Base-by-base conservation (phyloP, 1,140 invertebrate species). In the Cepaea nemoralis region DNA sequence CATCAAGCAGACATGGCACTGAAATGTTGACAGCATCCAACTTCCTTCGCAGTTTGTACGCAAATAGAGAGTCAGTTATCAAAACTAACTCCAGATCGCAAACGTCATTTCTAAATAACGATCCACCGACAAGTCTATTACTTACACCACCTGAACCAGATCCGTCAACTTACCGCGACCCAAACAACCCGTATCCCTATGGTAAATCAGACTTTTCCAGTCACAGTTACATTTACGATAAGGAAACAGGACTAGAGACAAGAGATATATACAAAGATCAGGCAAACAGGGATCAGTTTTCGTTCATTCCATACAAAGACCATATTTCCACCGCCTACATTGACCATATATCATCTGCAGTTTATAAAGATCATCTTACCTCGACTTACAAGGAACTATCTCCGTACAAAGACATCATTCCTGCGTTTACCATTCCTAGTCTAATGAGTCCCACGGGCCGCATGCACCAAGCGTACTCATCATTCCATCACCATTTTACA, bases 41-140 rank as follows among this genome's bases (percentile, higher is more conserved):
- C 0, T 93, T 98, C 3, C 91, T 98, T 0, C 93, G 97, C 6
- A 96, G 97, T 89, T 92, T 98, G 0, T 98, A 98, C 90, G 96
- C 96, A 10, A 98, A 96, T 88, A 93, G 97, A 42, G 97, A 98
- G 90, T 97, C 96, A 88, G 97, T 98, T 1, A 98, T 98, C 85
- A 93, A 97, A 35, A 96, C 96, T 22, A 96, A 96, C 88, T 94
- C 93, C 33, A 93, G 94, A 74, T 42, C 78, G 22, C 48, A 69
- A 27, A 39, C 39, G 1, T 37, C 35, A 27, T 71, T 37, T 59
- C 22, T 80, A 10, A 80, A 73, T 45, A 31, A n/a, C 12, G 78
- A 80, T 31, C 67, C 78, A 22, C 78, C 81, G 50, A 70, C 79
- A 35, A 81, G 66, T 40, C 73, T 66, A 35, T 71, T 76, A 59